Percentiles rank a stretch among this genome's conserved stretches.
phyloP scores from a whole-genome alignment of 2,797 vertebrate species.

The Sebastes steindachneri region DNA sequence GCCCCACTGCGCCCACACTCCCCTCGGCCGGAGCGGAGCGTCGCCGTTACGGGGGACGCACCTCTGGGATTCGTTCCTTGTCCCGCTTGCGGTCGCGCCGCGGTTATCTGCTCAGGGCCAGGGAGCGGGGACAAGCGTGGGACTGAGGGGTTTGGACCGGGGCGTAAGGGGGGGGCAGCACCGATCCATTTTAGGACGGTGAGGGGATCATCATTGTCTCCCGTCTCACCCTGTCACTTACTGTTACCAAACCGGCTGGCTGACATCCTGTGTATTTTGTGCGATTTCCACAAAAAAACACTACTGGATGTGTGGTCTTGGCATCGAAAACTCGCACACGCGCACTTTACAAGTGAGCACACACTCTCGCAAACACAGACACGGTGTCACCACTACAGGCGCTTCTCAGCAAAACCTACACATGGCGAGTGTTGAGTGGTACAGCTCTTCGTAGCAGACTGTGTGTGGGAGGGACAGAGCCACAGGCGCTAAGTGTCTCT shows the following conservation, averaged over 20 bases:
- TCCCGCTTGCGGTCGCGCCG: slow-evolving; percentile 43
- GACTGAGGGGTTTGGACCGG: slow-evolving; percentile 56
- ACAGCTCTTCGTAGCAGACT: slow-evolving; percentile 64
- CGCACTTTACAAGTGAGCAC: slow-evolving; percentile 54
- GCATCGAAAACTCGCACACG: slow-evolving; percentile 45
- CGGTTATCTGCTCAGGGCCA: slow-evolving; percentile 82
- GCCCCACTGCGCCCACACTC: slow-evolving; percentile 64
- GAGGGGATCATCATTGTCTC: slow-evolving; percentile 78
- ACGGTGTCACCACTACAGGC: slow-evolving; percentile 73
- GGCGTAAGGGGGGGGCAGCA: slow-evolving; percentile 46
- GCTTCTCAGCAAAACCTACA: slow-evolving; percentile 75
- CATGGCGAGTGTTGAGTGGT: slow-evolving; percentile 69
- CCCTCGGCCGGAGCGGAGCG: slow-evolving; percentile 43
- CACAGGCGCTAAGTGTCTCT: slow-evolving; percentile 79
- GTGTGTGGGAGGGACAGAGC: slow-evolving; percentile 79
- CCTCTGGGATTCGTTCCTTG: slow-evolving; percentile 69
- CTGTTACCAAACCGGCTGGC: slow-evolving; percentile 56
- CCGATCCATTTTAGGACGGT: slow-evolving; percentile 74
- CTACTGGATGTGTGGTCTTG: slow-evolving; percentile 77
- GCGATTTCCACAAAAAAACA: slow-evolving; percentile 36
- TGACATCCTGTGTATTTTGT: slow-evolving; percentile 59
- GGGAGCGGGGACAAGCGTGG: slow-evolving; percentile 64
- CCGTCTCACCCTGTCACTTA: slow-evolving; percentile 78
- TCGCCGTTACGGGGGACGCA: slow-evolving; percentile 47
- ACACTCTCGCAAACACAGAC: slow-evolving; percentile 41